Conservation (phyloP, 2,797 vertebrate species). For the Tapera naevia region DNA sequence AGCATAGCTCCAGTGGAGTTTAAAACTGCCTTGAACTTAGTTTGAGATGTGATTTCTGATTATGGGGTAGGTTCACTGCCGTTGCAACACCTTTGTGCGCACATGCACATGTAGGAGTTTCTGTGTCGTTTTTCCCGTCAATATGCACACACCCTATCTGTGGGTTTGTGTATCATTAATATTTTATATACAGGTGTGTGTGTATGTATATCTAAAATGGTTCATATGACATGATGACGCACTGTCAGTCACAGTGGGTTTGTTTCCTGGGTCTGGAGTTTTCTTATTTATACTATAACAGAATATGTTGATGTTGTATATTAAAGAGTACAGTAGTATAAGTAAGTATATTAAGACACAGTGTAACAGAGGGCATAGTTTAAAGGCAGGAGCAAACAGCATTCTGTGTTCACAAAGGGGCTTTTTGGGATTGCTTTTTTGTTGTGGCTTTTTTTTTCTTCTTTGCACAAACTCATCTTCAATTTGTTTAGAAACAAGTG, state of each 20-base stretch:
- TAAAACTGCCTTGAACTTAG: background rate
- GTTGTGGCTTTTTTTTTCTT: background rate
- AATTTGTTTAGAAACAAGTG: constrained; percentile 8
- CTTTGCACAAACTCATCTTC: background rate
- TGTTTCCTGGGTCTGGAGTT: constrained; percentile 17
- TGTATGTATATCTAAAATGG: background rate
- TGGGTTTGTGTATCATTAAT: background rate
- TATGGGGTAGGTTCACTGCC: background rate
- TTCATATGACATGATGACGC: background rate
- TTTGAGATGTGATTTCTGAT: background rate
- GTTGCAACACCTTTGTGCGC: background rate
- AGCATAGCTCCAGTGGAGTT: background rate
- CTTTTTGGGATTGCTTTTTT: background rate
- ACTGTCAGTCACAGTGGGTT: background rate
- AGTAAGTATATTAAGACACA: constrained; percentile 21
- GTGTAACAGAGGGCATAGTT: background rate
- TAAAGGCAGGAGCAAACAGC: background rate
- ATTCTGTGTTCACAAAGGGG: background rate
- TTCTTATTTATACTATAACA: constrained; percentile 54
- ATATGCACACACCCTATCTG: background rate
- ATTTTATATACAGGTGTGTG: background rate
- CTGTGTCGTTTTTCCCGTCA: background rate
- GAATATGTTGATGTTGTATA: constrained; percentile 35
- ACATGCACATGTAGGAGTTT: background rate
- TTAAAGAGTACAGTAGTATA: constrained; percentile 12